Conservation (phyloP, 1,140 invertebrate genomes). For the Diabrotica undecimpunctata region DNA sequence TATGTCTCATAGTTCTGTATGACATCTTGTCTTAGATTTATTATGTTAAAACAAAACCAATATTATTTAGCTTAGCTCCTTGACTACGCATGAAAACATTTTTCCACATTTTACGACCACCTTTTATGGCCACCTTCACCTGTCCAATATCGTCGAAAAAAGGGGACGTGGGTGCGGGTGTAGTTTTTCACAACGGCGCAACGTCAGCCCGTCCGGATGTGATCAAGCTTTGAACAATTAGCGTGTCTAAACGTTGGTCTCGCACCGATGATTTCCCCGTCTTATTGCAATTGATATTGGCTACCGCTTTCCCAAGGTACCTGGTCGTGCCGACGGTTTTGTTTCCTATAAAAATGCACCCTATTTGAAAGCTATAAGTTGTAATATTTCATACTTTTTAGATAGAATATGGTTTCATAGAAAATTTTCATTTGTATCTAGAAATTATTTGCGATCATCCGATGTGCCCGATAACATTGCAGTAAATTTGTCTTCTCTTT, state of each 20-base stretch:
- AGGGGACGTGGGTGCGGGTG: conserved; percentile 6
- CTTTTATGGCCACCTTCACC: conserved; percentile 16
- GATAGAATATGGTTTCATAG: no score
- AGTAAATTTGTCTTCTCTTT: no score
- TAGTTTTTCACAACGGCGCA: background rate
- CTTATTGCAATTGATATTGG: background rate
- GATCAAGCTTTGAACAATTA: conserved; percentile 25
- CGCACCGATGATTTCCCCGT: conserved; percentile 14
- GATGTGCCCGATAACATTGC: no score
- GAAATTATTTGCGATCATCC: no score
- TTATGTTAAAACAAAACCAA: no score
- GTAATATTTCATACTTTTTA: no score
- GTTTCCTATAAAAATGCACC: background rate
- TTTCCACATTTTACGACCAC: background rate
- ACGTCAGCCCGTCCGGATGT: background rate
- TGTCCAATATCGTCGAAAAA: conserved; percentile 12
- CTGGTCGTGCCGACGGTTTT: background rate
- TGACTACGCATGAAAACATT: background rate
- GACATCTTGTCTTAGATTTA: no score
- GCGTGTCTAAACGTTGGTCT: conserved; percentile 24
- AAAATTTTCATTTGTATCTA: no score
- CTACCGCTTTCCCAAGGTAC: background rate
- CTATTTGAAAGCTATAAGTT: background rate
- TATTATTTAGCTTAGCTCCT: no score
- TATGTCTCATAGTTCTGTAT: no score